Conservation (phyloP, 2,888 invertebrate genomes). For the Nyleta sp. region DNA sequence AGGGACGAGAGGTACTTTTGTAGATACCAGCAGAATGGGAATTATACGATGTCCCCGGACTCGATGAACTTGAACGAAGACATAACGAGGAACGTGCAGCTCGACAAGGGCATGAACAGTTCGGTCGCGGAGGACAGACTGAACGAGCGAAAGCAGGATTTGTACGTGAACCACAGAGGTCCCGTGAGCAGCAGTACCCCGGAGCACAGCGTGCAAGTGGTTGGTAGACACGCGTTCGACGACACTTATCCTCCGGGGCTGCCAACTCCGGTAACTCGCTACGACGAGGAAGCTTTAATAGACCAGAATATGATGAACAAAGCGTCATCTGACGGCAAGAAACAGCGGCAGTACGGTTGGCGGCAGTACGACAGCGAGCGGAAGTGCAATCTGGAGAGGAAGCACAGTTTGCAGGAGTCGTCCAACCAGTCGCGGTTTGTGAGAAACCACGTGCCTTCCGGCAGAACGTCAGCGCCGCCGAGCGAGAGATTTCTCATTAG, state of each 20-base stretch:
- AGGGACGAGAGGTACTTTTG: slow-evolving; percentile 76
- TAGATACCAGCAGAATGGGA: slow-evolving; percentile 78
- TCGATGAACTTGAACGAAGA: slow-evolving; percentile 80
- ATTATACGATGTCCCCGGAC: slow-evolving; percentile 78
- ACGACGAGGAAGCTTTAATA: slow-evolving; percentile 74
- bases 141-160: slow-evolving; percentile 78
- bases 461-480: slow-evolving; percentile 78
- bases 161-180: slow-evolving; percentile 75
- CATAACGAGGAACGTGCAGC: slow-evolving; percentile 77
- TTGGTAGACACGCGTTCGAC: slow-evolving; percentile 53
- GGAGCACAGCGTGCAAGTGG: slow-evolving; percentile 74
- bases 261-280: slow-evolving; percentile 53
- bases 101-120: slow-evolving; percentile 76
- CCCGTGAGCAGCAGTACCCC: slow-evolving; percentile 75
- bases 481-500: slow-evolving; percentile 74
- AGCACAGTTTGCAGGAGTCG: slow-evolving; percentile 78
- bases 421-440: slow-evolving; percentile 71
- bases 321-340: slow-evolving; percentile 73
- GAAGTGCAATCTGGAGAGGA: slow-evolving; percentile 74
- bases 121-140: slow-evolving; percentile 77
- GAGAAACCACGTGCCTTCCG: slow-evolving; percentile 76
- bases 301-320: slow-evolving; percentile 73
- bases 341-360: slow-evolving; percentile 70
- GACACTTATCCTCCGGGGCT: slow-evolving; percentile 40
- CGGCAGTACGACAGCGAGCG: slow-evolving; percentile 65